These are phyloP conservation scores for Pomphorhynchus laevis DNA, from an alignment of 1,140 invertebrate species.

Conservation along the genomic window DNA sequence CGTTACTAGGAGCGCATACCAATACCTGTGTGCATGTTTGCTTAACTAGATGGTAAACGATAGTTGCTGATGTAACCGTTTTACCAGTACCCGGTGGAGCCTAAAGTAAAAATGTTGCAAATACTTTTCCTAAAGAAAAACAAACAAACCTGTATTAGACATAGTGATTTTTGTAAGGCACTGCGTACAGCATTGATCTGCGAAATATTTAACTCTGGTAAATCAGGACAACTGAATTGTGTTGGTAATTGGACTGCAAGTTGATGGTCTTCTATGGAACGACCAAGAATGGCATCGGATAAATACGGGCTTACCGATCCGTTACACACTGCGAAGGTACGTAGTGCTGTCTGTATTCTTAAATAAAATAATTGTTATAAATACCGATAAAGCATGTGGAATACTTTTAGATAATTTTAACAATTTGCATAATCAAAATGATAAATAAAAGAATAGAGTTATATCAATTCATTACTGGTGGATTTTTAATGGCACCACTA, in stretches of 20 bases:
- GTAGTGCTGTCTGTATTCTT: conserved; percentile 68
- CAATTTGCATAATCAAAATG: no score
- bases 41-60: conserved; percentile 84
- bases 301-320: conserved; percentile 81
- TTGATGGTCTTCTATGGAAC: conserved; percentile 72
- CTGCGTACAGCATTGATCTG: conserved; percentile 97
- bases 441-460: no score
- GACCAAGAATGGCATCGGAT: conserved; percentile 68
- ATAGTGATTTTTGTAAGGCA: conserved; percentile 68
- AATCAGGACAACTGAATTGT: conserved; percentile 69
- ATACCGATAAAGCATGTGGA: no score
- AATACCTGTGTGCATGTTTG: conserved; percentile 57
- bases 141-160: conserved; percentile 80
- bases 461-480: no score
- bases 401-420: no score
- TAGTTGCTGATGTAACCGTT: conserved; percentile 91
- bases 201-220: conserved; percentile 79
- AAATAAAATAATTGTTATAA: conserved; percentile 9
- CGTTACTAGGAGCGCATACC: conserved; percentile 91
- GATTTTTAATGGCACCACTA: no score
- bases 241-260: conserved; percentile 46
- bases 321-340: conserved; percentile 78
- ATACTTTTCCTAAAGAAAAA: no score
- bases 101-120: no score
- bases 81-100: conserved; percentile 63